These are phyloP conservation scores for Clavelina lepadiformis DNA, from an alignment of 23 tunicate genomes.

Conservation along the genomic window DNA sequence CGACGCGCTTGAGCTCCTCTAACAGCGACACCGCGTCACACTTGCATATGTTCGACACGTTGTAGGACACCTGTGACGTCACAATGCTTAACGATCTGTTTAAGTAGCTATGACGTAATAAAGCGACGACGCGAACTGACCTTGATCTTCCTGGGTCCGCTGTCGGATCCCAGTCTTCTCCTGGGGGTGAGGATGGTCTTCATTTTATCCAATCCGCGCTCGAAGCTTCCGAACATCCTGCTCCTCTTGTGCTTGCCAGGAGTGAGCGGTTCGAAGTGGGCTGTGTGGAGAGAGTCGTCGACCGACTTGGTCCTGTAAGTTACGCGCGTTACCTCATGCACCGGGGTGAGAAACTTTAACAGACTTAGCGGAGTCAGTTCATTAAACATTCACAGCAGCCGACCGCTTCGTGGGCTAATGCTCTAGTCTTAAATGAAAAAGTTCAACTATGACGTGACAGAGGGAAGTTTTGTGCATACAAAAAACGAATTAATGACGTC, in stretches of 20 bases:
- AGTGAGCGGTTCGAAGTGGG: constrained; percentile 76
- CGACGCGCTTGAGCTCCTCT: constrained; percentile 52
- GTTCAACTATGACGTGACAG: no score
- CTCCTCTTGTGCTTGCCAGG: constrained; percentile 51
- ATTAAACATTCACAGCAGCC: no score
- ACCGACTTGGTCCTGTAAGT: constrained; percentile 59
- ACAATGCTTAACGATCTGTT: not conserved
- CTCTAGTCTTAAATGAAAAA: no score
- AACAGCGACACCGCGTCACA: constrained; percentile 54
- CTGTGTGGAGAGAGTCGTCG: constrained; percentile 72
- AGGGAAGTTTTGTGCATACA: no score
- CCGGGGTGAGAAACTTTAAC: no score
- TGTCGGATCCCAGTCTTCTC: constrained; percentile 25
- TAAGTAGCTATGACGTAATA: not conserved
- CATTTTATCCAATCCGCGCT: constrained; percentile 87
- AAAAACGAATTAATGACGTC: no score
- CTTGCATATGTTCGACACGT: constrained; percentile 59
- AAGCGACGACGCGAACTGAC: constrained; percentile 14
- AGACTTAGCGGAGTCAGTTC: no score
- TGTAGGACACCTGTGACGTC: constrained; percentile 39
- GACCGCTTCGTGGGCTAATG: no score
- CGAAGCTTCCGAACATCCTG: constrained; percentile 90
- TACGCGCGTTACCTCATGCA: no score
- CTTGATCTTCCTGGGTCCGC: constrained; percentile 55
- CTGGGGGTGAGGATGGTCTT: constrained; percentile 81